Evolutionary conservation across 2,797 vertebrate species (phyloP), one percentile per base, ranked within the genome.

Genomic region (Avahi laniger): DNA sequence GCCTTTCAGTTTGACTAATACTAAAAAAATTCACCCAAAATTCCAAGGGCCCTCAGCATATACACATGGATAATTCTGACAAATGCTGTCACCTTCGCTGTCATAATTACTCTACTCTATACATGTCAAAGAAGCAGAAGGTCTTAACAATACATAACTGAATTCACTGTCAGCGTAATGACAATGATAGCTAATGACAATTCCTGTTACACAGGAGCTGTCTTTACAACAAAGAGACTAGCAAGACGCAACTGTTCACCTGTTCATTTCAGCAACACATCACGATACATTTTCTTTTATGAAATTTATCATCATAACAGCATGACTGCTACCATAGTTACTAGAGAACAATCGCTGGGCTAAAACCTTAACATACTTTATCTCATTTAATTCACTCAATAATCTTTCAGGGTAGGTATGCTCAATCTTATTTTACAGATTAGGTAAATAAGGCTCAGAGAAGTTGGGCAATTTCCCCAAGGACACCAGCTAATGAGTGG

Each of bases 21-120:
- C 22, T 43, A 67, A 93, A 97, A 54, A 97, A 97, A 92, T 92
- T 91, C 59, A 94, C 96, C 96, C 91, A 98, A 98, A 97, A 91
- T 95, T 86, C 93, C 96, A 96, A 90, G 38, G 18, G 43, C 75
- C 70, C 69, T 86, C 59, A 75, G 59, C 22, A 69, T 24, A 52
- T 12, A 54, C 75, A 54, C 17, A n/a, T 73, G 89, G 84, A 89
- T 89, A 89, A 87, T 91, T 95, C 79, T 63, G 92, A 95, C 73
- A 84, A 63, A 75, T 4, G 14, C 28, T 63, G 52, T 69, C 48
- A 63, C 46, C n/a, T 38, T 94, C 80, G 50, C 88, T 69, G 3
- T 76, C 24, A 6, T 76, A 76, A 90, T 61, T 61, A 63, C 4
- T 92, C 89, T 38, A 63, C 82, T 48, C 35, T 52, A 10, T 9